These are phyloP conservation scores for Pardalotus punctatus DNA, from an alignment of 2,113 vertebrate genomes.

Conservation along the genomic window DNA sequence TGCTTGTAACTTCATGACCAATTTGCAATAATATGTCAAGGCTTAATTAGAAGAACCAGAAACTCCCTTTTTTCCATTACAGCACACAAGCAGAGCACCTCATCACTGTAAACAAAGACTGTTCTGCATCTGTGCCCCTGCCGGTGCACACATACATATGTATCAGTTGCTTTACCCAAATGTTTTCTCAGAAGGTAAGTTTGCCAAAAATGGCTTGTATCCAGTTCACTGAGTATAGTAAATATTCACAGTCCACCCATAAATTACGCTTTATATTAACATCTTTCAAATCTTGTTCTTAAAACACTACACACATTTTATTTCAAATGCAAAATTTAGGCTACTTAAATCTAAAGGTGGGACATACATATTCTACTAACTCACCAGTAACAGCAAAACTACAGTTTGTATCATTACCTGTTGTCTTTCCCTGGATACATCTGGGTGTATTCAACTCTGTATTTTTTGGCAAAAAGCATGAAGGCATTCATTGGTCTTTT, in stretches of 20 bases:
- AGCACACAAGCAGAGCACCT: neutral
- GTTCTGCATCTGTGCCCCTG: neutral
- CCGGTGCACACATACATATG: fast-evolving
- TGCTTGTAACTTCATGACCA: neutral
- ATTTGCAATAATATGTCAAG: neutral
- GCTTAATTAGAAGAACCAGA: neutral
- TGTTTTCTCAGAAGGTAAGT: neutral
- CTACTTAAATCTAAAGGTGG: neutral
- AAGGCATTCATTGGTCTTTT: constrained; percentile 99
- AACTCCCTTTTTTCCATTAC: neutral
- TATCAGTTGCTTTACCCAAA: neutral
- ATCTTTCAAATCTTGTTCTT: neutral
- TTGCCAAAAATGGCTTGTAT: neutral
- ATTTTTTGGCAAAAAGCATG: constrained; percentile 99
- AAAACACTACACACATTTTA: neutral
- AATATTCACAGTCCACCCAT: neutral
- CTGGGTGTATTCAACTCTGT: constrained; percentile 98
- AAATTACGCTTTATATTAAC: neutral
- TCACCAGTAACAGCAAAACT: neutral
- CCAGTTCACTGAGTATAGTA: neutral
- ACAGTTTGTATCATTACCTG: constrained; percentile 77
- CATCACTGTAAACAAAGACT: neutral
- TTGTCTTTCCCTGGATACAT: constrained; percentile 99
- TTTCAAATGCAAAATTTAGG: neutral
- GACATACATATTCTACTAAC: neutral